Conservation (phyloP, 2,113 vertebrate species). For the Ranitomeya variabilis region DNA sequence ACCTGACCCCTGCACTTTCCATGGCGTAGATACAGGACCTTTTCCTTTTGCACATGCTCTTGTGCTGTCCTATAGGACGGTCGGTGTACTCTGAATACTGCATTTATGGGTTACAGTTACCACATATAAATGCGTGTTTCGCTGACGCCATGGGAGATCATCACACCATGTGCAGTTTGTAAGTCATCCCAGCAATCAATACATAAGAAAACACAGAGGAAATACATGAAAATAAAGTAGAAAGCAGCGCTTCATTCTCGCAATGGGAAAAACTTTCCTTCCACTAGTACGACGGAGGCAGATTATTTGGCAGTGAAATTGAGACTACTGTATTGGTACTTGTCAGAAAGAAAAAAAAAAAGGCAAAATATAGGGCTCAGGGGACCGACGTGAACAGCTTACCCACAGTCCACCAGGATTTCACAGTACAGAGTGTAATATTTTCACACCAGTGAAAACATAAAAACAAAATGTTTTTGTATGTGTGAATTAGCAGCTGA, state of each 20-base stretch:
- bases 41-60: not conserved
- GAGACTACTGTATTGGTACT: constrained; percentile 17
- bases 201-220: not conserved
- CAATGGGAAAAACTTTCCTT: not conserved
- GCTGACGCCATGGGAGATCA: not conserved
- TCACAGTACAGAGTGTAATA: constrained; percentile 56
- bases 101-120: not conserved
- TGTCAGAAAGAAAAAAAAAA: constrained; percentile 10
- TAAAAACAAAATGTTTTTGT: constrained; percentile 54
- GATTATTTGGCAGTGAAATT: constrained; percentile 22
- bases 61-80: not conserved
- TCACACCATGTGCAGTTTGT: not conserved
- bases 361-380: constrained; percentile 36
- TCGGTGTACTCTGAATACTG: not conserved
- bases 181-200: constrained; percentile 17
- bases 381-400: constrained; percentile 43
- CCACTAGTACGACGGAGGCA: not conserved
- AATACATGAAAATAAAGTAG: not conserved
- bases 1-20: not conserved
- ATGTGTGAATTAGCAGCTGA: constrained; percentile 47
- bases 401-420: constrained; percentile 48
- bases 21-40: not conserved
- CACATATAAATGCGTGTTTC: constrained; percentile 7
- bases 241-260: not conserved
- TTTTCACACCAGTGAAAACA: constrained; percentile 55